phyloP scores from a whole-genome alignment of 2,113 vertebrate genomes.

The Thalassarche chlororhynchos region DNA sequence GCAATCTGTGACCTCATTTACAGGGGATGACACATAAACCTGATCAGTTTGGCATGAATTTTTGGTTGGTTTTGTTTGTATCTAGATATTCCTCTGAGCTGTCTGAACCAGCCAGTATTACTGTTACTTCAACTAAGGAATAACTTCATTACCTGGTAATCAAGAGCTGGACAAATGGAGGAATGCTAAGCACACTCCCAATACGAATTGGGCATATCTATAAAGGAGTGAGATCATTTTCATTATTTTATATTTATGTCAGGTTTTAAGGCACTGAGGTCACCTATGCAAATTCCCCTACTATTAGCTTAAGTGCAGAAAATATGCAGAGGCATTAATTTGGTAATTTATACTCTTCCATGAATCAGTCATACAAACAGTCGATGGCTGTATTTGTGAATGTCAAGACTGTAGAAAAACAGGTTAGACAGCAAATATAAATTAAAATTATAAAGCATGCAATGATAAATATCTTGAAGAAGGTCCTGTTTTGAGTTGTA shows the following conservation, averaged over 20 bases:
- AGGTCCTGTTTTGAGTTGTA: background rate
- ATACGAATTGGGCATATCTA: accelerated
- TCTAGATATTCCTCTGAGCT: background rate
- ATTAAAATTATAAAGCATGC: background rate
- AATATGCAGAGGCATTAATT: background rate
- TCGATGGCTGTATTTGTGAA: background rate
- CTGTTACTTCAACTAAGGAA: background rate
- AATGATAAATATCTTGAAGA: background rate
- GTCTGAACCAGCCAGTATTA: background rate
- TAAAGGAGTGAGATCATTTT: background rate
- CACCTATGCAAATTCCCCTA: background rate
- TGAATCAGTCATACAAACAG: background rate
- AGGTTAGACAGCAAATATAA: background rate
- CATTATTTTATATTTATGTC: background rate
- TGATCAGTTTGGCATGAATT: background rate
- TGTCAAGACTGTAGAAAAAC: background rate
- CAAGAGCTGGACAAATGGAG: background rate
- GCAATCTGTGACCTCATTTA: too few species aligned
- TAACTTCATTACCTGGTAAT: background rate
- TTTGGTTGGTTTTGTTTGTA: background rate
- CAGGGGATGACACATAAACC: background rate
- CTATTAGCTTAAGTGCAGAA: background rate
- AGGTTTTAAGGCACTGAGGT: background rate
- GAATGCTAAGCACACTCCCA: background rate
- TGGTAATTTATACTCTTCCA: background rate